A percentile compares a stretch with the other conserved stretches of the same genome.
Evolutionary conservation across 1,140 invertebrate species (phyloP).

Genomic region (Rhopalosiphum maidis): DNA sequence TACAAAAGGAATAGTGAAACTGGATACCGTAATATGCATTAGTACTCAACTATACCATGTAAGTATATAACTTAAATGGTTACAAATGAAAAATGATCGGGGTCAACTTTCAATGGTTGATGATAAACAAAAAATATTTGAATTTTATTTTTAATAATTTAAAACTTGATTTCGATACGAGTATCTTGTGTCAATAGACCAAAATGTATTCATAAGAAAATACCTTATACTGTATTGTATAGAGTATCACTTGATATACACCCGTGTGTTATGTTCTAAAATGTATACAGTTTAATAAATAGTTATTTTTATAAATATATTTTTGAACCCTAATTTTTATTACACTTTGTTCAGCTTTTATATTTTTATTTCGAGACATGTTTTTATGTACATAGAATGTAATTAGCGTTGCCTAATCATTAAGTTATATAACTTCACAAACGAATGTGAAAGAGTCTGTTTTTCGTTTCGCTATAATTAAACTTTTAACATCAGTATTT

Average conservation of each 20-base stretch:
- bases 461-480: neutral
- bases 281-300: neutral
- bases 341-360: neutral
- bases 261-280: neutral
- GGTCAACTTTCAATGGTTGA: neutral
- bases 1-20: neutral
- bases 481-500: slow-evolving; percentile 11
- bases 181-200: neutral
- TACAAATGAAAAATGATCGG: neutral
- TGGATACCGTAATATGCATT: neutral
- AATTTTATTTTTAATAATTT: too few species aligned
- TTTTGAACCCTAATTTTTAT: neutral
- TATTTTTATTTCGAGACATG: neutral
- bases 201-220: neutral
- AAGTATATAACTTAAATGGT: neutral
- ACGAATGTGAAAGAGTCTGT: neutral
- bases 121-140: neutral
- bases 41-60: neutral
- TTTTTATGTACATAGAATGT: neutral
- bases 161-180: neutral
- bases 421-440: neutral
- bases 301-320: neutral
- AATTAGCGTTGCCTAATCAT: neutral
- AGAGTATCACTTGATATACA: neutral
- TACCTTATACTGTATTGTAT: neutral